Percentiles rank a stretch among this genome's conserved stretches.
Evolutionary conservation across 2,888 invertebrate genomes (phyloP).

Genomic region (Emmelina monodactyla): DNA sequence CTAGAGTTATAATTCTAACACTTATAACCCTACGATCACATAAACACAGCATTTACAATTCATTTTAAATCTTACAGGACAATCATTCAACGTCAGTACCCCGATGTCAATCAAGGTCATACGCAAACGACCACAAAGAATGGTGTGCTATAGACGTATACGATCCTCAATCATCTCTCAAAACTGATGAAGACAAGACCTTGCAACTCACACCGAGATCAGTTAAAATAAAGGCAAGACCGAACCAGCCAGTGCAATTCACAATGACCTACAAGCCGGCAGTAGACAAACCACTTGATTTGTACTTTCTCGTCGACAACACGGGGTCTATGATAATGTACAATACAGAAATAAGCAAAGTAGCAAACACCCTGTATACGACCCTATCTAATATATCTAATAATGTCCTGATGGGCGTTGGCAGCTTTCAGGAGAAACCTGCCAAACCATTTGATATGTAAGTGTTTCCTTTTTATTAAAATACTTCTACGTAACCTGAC

Average conservation of each 20-base stretch:
- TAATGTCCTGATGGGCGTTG: constrained; percentile 73
- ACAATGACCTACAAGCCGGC: constrained; percentile 68
- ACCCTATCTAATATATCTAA: constrained; percentile 48
- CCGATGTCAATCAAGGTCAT: constrained; percentile 25
- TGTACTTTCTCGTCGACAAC: constrained; percentile 85
- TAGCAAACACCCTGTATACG: not conserved
- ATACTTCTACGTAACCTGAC: not conserved
- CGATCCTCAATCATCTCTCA: not conserved
- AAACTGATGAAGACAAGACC: not conserved
- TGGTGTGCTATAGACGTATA: constrained; percentile 24
- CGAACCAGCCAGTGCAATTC: constrained; percentile 41
- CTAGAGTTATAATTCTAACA: too few species aligned
- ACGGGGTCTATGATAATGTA: constrained; percentile 71
- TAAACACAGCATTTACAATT: too few species aligned
- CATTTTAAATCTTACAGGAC: too few species aligned
- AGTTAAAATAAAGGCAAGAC: constrained; percentile 50
- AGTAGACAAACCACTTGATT: constrained; percentile 79
- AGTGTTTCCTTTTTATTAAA: constrained; percentile 6
- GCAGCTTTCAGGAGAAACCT: constrained; percentile 75
- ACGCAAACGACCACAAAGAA: constrained; percentile 3
- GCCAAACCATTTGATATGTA: constrained; percentile 68
- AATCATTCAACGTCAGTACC: too few species aligned
- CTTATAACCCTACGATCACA: too few species aligned
- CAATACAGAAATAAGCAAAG: not conserved
- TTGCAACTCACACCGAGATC: too few species aligned